These are phyloP conservation scores for Neopipo cinnamomea DNA, from an alignment of 2,113 vertebrate species.

Conservation along the genomic window DNA sequence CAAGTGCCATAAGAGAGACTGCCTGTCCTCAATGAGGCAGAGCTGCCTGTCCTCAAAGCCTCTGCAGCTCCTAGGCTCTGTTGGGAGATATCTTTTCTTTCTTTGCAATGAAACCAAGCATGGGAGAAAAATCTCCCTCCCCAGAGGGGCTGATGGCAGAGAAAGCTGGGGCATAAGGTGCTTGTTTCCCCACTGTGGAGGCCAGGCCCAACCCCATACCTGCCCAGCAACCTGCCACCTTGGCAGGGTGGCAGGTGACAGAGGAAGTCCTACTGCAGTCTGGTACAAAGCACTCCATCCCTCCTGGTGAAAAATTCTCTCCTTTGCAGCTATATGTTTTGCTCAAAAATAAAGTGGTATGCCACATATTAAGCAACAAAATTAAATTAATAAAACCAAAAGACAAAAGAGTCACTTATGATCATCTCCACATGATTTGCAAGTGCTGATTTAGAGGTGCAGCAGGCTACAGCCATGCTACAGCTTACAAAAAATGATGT, in stretches of 20 bases:
- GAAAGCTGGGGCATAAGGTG: accelerated
- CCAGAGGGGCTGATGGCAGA: neutral
- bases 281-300: neutral
- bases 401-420: neutral
- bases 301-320: neutral
- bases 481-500: neutral
- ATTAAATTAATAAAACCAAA: neutral
- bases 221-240: neutral
- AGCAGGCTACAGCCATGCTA: neutral
- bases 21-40: neutral
- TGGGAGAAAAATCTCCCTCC: neutral
- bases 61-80: neutral
- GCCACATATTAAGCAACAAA: neutral
- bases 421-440: neutral
- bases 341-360: neutral
- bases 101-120: neutral
- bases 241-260: neutral
- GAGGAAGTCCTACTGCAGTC: neutral
- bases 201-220: accelerated
- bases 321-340: neutral
- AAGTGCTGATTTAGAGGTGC: neutral
- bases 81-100: neutral
- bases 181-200: neutral
- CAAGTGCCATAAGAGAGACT: neutral
- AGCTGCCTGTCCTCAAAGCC: neutral